Evolutionary conservation across 37 sponge, comb jelly and placozoan species (phyloP).

Genomic region (Halichondria panicea): DNA sequence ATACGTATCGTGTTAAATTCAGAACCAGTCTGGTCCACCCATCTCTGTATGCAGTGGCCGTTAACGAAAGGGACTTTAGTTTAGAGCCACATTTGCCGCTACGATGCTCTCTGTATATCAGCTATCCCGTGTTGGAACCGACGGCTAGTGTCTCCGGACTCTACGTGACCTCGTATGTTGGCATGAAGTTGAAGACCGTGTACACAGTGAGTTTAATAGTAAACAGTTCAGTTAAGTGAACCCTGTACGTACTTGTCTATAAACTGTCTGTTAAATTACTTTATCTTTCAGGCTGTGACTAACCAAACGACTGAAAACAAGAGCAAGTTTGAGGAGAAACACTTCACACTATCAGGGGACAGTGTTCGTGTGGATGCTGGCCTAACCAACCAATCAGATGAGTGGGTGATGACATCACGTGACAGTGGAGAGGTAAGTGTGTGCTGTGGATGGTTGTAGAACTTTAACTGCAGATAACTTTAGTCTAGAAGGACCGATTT

Average conservation of each 20-base stretch:
- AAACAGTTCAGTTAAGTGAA: background rate
- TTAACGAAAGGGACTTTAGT: background rate
- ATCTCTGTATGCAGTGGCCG: conserved; percentile 39
- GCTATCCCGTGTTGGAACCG: conserved; percentile 11
- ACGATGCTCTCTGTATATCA: conserved; percentile 38
- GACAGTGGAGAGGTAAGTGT: conserved; percentile 12
- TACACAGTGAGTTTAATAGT: conserved; percentile 8
- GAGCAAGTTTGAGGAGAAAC: conserved; percentile 33
- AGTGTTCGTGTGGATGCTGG: background rate
- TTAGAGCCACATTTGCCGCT: conserved; percentile 2
- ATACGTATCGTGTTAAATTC: background rate
- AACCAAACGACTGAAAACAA: no score
- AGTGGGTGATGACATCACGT: conserved; percentile 12
- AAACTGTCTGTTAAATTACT: no score
- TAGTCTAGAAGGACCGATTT: background rate
- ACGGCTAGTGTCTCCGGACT: background rate
- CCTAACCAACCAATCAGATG: background rate
- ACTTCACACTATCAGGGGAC: conserved; percentile 16
- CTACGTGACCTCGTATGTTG: conserved; percentile 33
- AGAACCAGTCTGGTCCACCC: conserved; percentile 7
- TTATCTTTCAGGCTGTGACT: no score
- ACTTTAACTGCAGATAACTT: background rate
- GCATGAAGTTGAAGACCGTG: conserved; percentile 26
- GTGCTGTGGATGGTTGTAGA: background rate
- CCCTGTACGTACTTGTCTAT: background rate